Conservation (phyloP, 2,797 vertebrate genomes). For the Eospalax fontanierii region DNA sequence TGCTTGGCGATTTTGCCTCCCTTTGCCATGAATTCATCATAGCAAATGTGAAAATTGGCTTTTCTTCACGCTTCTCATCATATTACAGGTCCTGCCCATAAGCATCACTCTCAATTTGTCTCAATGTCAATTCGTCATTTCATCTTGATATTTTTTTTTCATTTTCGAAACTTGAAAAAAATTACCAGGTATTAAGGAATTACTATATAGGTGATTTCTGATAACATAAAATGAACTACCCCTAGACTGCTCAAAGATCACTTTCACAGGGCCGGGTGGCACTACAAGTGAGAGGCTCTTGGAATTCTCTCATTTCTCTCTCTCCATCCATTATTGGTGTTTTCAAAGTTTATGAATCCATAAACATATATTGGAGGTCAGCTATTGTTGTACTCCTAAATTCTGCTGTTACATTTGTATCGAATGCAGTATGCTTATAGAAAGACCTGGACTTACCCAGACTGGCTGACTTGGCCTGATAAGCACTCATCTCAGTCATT, state of each 20-base stretch:
- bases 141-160: slow-evolving; percentile 44
- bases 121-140: slow-evolving; percentile 70
- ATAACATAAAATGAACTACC: accelerated
- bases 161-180: slow-evolving; percentile 40
- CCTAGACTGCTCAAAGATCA: background rate
- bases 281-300: background rate
- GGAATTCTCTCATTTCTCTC: background rate
- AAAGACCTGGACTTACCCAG: background rate
- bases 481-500: slow-evolving; percentile 59
- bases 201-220: background rate
- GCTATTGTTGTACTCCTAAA: background rate
- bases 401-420: background rate
- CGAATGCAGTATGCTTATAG: background rate
- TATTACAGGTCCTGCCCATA: slow-evolving; percentile 51
- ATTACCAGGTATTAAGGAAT: background rate
- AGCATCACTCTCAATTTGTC: slow-evolving; percentile 54
- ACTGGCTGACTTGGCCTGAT: slow-evolving; percentile 30
- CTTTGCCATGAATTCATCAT: slow-evolving; percentile 42
- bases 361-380: slow-evolving; percentile 31
- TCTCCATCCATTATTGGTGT: background rate
- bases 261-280: slow-evolving; percentile 12
- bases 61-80: slow-evolving; percentile 40
- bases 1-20: slow-evolving; percentile 57
- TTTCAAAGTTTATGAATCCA: slow-evolving; percentile 56
- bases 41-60: slow-evolving; percentile 3